Evolutionary conservation across 1,140 invertebrate genomes (phyloP).

Genomic region (Drosophila sp.): DNA sequence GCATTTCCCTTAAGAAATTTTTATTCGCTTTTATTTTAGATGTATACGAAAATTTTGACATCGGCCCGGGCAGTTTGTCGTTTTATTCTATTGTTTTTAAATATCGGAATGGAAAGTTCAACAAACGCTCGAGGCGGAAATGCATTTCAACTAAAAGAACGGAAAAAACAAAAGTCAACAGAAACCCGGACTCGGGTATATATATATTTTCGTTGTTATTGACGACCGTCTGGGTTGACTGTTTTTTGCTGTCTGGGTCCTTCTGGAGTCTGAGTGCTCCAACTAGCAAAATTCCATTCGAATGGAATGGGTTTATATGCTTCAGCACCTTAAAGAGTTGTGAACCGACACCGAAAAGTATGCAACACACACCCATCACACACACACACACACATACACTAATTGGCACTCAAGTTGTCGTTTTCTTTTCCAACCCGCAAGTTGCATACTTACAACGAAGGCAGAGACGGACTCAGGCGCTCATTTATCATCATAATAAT

Average conservation of each 20-base stretch:
- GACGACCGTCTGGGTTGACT: constrained; percentile 64
- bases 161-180: constrained; percentile 53
- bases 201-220: constrained; percentile 51
- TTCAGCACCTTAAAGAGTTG: constrained; percentile 39
- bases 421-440: constrained; percentile 13
- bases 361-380: constrained; percentile 35
- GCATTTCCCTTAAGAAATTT: constrained; percentile 62
- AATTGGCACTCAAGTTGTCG: constrained; percentile 62
- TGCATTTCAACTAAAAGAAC: constrained; percentile 54
- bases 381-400: constrained; percentile 36
- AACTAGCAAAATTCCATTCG: constrained; percentile 37
- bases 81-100: constrained; percentile 51
- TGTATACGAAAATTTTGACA: constrained; percentile 33
- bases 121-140: constrained; percentile 69
- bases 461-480: constrained; percentile 27
- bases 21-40: constrained; percentile 51
- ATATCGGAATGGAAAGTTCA: constrained; percentile 59
- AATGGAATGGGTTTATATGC: constrained; percentile 40
- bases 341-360: constrained; percentile 54
- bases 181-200: constrained; percentile 39
- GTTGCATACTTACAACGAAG: neutral
- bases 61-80: constrained; percentile 3
- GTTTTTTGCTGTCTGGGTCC: constrained; percentile 59
- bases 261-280: constrained; percentile 33
- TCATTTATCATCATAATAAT: constrained; percentile 76